Evolutionary conservation across 2,797 vertebrate genomes (phyloP), one percentile per base, ranked within the genome.

Genomic region (Tenualosa thibaudeaui): DNA sequence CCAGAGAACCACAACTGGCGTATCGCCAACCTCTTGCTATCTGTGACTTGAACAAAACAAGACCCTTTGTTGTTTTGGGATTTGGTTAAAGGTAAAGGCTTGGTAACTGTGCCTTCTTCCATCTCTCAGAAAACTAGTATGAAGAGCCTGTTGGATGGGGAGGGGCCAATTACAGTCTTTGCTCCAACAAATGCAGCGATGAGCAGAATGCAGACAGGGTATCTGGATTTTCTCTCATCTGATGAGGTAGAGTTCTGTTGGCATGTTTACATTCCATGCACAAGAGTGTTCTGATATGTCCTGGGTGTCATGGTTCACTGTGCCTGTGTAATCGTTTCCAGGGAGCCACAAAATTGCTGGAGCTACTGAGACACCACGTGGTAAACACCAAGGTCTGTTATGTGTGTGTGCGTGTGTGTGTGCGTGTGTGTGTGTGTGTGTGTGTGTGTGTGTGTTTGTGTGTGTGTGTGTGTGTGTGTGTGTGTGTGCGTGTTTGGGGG

Each of bases 301-400:
- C 26, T 9, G 62, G 26, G 2, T 65, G 62, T 31, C 31, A 12
- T 1, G n/a, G 1, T 81, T 62, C 6, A 26, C 53, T 58, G 31
- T 82, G 19, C 40, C 5, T 81, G 43, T 54, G 12, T 17, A 86
- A 82, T 86, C 68, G 12, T 86, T 31, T 85, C 5, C 89, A 99
- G 98, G 98, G 98, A 51, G 95, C 91, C 50, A 89, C 86, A 83
- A 99, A 99, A 86, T 92, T 97, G 88, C 89, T 96, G 89, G 98
- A 98, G 90, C 92, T 99, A 1, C 81, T 99, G 82, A 91, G 95
- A 87, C 95, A 99, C 83, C 98, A 99, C 91, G 86, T 99, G 2
- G 84, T 99, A 71, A 75, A 40, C 37, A 75, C 31, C 13, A 75
- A 75, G 68, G 68, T 71, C 15, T 31, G 62, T 26, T 4, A 90